Base-by-base conservation (phyloP, 1,140 invertebrate species). In the Neodiprion fabricii region DNA sequence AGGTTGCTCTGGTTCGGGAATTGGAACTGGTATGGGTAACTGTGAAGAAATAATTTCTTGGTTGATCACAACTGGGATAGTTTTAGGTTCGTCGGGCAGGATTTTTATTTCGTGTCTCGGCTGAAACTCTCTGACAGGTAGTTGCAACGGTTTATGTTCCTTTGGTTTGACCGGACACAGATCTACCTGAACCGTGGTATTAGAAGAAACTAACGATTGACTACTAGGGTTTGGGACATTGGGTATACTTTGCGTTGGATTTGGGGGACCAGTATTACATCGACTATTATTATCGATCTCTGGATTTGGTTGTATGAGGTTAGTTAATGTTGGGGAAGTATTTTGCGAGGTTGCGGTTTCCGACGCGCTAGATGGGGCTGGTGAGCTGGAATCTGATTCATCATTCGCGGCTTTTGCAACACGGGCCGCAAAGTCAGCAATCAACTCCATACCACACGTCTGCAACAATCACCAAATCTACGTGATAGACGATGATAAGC, bases 381-480 rank as follows among this genome's bases (percentile, higher is more conserved):
- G 11, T 65, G 14, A 67, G 71, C 76, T 74, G 2, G 78, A 71
- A 48, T 73, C 79, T 9, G 79, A 79, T 28, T 76, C 78, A 72
- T 86, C 85, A 70, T 80, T 83, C 67, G 81, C 79, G 49, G 80
- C 78, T 79, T 85, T 85, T 8, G 84, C 83, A 28, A 88, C 86
- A 10, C 79, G 81, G 21, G 84, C 85, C 69, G 85, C 85, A 72
- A 88, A 87, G 72, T 83, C 81, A 28, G 85, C 86, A 69, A 80
- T 79, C 72, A 86, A 80, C 76, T 80, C 77, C 70, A 81, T 82
- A 9, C 79, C 82, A 72, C 75, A 77, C 69, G 82, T 81, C 85
- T 87, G 83, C 78, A 86, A 85, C 79, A 84, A 85, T 85, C 84
- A 86, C 79, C 83, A 85, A 78, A 82, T 78, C 82, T 86, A 72